Evolutionary conservation across 1,140 invertebrate species (phyloP), one percentile per base, ranked within the genome.

Genomic region (Megalopta genalis): DNA sequence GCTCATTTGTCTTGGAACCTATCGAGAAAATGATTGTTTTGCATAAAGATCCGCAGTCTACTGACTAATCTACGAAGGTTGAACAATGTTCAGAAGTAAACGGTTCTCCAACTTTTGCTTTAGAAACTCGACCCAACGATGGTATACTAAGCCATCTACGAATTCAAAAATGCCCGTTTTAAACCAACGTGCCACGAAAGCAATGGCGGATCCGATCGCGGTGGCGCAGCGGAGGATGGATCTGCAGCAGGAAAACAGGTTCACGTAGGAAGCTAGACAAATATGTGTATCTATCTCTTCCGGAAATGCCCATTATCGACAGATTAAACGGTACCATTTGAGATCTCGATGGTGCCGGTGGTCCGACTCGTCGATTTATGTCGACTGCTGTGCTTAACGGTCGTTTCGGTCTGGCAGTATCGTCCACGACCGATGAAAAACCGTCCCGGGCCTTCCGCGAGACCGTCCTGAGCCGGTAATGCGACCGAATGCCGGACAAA

Each of bases 321-420:
- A 77, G 79, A 77, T 81, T 81, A 81, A 81, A 81, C 79, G 74
- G 62, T 66, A 59, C 66, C 60, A 81, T 77, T 81, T 77, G 52
- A 77, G 59, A 65, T 70, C 66, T 71, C 37, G 73, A 59, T 66
- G 79, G 66, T 59, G 25, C 63, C 46, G n/a, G 60, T 9, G 18
- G 1, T 46, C 25, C 62, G 37, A 39, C 42, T 68, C 39, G 21
- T 18, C 66, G 73, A 80, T 77, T 81, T 81, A 81, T 77, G 73
- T 64, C 42, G 57, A 75, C 57, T n/a, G 63, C n/a, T 49, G 59
- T 60, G 54, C 21, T 68, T 39, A 67, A 68, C 79, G 59, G 67
- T 77, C 73, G 39, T 59, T 76, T 16, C 32, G 49, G 23, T 27
- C n/a, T 37, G 16, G 5, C 37, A 39, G 65, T 68, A 39, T 25